Evolutionary conservation across 2,888 invertebrate genomes (phyloP), one percentile per base, ranked within the genome.

Genomic region (Nematopogon swammerdamellus): DNA sequence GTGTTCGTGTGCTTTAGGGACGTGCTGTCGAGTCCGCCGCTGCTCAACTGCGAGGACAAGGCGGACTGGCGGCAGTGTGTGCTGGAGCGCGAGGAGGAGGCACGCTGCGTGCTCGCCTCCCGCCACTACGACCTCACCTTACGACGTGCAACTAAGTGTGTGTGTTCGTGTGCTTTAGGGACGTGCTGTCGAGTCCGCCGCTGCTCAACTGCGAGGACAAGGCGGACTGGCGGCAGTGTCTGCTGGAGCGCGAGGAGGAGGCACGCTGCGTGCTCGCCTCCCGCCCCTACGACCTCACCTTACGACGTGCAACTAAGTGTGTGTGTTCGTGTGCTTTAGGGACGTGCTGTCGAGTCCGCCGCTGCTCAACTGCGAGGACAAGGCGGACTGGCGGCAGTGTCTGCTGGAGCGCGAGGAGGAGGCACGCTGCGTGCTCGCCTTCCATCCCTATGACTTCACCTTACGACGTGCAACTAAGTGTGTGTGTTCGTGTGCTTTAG

Each of bases 11-110:
- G n/a, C n/a, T n/a, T n/a, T n/a, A n/a, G n/a, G n/a, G n/a, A n/a
- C n/a, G n/a, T n/a, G n/a, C n/a, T n/a, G n/a, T n/a, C n/a, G n/a
- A n/a, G n/a, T n/a, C n/a, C n/a, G n/a, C n/a, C n/a, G n/a, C n/a
- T n/a, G n/a, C n/a, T n/a, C n/a, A n/a, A n/a, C n/a, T n/a, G n/a
- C n/a, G n/a, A n/a, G n/a, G n/a, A n/a, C 55, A 86, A 91, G 59
- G 85, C 89, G 0, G 96, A 99, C 67, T 99, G 98, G 97, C 88
- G 88, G 56, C 87, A 90, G 56, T 97, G 97, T 64, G 82, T 86
- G 49, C 67, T 90, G 11, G 77, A 82, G 2, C 85, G 85, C 56
- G 89, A 91, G 2, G 86, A 91, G 55, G 97, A 98, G 71, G 80
- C 81, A 1, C 61, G 77, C 6, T 68, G 87, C 46, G 90, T 92